Conservation (phyloP, 2,888 invertebrate species). For the Allolobophora icterica region DNA sequence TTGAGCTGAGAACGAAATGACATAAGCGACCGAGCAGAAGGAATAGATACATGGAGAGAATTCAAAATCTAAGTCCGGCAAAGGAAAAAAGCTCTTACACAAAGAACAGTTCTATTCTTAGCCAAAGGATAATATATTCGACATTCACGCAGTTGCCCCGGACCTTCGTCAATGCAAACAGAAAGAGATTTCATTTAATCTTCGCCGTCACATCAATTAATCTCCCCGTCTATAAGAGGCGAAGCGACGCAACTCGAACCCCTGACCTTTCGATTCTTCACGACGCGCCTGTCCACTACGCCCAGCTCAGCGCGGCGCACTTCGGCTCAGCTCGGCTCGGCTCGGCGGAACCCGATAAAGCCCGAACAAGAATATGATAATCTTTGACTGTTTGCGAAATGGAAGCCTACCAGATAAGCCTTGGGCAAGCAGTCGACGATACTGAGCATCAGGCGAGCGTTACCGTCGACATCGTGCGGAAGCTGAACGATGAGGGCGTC, state of each 20-base stretch:
- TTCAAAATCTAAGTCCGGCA: no score
- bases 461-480: conserved; percentile 96
- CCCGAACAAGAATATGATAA: neutral
- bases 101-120: no score
- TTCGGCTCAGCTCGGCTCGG: neutral
- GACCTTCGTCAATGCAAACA: neutral
- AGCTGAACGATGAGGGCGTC: conserved; percentile 91
- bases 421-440: conserved; percentile 96
- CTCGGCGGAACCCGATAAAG: neutral
- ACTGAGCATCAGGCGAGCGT: conserved; percentile 96
- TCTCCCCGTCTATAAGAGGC: neutral
- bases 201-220: neutral
- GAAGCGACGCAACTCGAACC: neutral
- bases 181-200: neutral
- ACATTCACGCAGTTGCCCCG: neutral
- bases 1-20: no score
- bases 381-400: neutral
- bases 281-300: neutral
- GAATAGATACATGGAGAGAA: no score
- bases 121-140: no score
- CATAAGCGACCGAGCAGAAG: no score
- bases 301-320: neutral
- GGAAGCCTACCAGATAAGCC: conserved; percentile 81
- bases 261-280: neutral
- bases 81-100: no score